These are phyloP conservation scores for Erannis defoliaria DNA, from an alignment of 2,888 invertebrate species.

Conservation along the genomic window DNA sequence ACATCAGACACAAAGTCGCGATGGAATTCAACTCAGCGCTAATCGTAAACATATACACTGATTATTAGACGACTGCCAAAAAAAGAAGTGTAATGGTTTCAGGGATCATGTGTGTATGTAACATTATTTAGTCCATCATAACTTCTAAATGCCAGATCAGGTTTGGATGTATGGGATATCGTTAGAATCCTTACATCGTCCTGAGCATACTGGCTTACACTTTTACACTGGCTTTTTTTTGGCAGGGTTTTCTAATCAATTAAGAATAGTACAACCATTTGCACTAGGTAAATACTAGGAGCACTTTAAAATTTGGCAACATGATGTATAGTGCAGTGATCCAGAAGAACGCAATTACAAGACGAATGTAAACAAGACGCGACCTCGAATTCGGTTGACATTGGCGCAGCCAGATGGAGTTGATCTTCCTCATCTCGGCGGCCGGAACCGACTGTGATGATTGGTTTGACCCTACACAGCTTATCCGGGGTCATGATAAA, in stretches of 20 bases:
- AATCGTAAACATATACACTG: constrained; percentile 29
- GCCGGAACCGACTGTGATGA: constrained; percentile 37
- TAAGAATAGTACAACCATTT: constrained; percentile 41
- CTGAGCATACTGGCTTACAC: too few species aligned
- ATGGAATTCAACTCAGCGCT: constrained; percentile 36
- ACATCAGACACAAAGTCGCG: constrained; percentile 21
- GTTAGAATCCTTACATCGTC: too few species aligned
- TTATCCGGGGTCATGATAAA: constrained; percentile 51
- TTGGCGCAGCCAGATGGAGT: constrained; percentile 60
- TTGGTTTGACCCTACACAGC: constrained; percentile 26
- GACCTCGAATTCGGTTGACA: constrained; percentile 74
- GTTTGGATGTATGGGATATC: too few species aligned
- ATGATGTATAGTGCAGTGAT: constrained; percentile 57
- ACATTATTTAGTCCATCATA: too few species aligned
- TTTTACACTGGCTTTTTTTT: too few species aligned
- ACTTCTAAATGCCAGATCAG: too few species aligned
- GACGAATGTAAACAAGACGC: constrained; percentile 68
- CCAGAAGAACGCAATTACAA: constrained; percentile 57
- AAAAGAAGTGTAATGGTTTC: too few species aligned
- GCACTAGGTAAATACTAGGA: too few species aligned
- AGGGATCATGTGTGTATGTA: too few species aligned
- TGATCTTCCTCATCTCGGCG: constrained; percentile 51
- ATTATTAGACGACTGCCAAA: too few species aligned
- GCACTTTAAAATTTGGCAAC: constrained; percentile 63
- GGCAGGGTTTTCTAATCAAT: too few species aligned